These are phyloP conservation scores for Sinohyriopsis cumingii DNA, from an alignment of 2,888 invertebrate species.

Conservation along the genomic window DNA sequence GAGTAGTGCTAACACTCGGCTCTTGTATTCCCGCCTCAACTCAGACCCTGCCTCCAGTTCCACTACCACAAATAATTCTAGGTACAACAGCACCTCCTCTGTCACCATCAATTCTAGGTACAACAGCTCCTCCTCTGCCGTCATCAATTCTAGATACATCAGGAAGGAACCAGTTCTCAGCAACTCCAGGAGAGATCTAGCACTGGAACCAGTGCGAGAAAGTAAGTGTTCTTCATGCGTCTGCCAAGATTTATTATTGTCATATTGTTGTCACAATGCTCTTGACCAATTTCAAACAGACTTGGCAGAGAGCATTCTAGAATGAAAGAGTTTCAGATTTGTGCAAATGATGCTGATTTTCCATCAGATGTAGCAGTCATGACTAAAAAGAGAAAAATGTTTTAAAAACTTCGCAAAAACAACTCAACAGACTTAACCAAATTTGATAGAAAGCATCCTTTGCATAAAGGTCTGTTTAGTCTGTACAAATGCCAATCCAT, in stretches of 20 bases:
- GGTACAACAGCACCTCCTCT: conserved; percentile 9
- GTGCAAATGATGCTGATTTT: no score
- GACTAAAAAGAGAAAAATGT: no score
- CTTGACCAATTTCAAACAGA: not conserved
- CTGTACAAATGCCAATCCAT: no score
- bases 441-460: no score
- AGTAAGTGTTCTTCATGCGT: conserved; percentile 35
- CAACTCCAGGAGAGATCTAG: conserved; percentile 38
- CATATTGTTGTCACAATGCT: not conserved
- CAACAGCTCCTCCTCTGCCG: conserved; percentile 1
- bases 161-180: conserved; percentile 13
- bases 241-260: conserved; percentile 1
- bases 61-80: conserved; percentile 7
- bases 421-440: no score
- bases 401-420: no score
- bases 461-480: no score
- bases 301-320: no score
- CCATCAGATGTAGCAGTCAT: no score
- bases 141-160: not conserved
- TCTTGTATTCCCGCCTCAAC: conserved; percentile 22
- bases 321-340: no score
- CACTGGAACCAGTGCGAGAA: conserved; percentile 61
- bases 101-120: not conserved
- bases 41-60: conserved; percentile 14
- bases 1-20: conserved; percentile 8